Evolutionary conservation across 2,113 vertebrate genomes (phyloP).

Genomic region (Lophius piscatorius): DNA sequence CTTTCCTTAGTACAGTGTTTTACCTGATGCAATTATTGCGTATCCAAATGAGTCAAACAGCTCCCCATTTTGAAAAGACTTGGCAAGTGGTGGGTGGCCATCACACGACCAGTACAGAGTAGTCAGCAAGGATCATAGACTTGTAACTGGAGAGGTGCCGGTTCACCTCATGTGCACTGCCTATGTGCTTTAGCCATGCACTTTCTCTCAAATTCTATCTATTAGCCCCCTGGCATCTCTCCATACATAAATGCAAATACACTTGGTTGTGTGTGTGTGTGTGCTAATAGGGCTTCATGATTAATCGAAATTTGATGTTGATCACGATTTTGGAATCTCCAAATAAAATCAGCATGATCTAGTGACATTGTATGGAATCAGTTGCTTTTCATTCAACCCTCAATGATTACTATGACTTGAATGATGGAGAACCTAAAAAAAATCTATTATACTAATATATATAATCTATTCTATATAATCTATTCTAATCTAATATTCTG

Average conservation of each 20-base stretch:
- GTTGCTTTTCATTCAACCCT: too few relatives aligned
- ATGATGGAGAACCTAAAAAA: too few relatives aligned
- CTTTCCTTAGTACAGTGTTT: conserved; percentile 13
- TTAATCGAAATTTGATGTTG: too few relatives aligned
- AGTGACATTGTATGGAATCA: too few relatives aligned
- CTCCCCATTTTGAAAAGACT: conserved; percentile 38
- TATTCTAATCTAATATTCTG: too few relatives aligned
- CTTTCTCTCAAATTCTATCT: neutral
- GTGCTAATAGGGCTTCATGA: too few relatives aligned
- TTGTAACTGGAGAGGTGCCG: neutral
- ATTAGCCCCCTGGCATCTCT: neutral
- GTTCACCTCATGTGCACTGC: neutral
- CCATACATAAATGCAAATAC: too few relatives aligned
- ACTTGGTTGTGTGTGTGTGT: neutral
- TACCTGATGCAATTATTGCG: conserved; percentile 53
- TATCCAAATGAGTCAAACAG: conserved; percentile 44
- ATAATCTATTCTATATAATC: too few relatives aligned
- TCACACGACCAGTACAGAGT: neutral
- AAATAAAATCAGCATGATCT: too few relatives aligned
- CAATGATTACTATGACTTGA: too few relatives aligned
- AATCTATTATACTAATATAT: too few relatives aligned
- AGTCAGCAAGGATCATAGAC: neutral
- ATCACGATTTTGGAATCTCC: too few relatives aligned
- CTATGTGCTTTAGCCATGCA: neutral
- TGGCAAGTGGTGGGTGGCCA: neutral